Evolutionary conservation across 2,888 invertebrate genomes (phyloP), one percentile per base, ranked within the genome.

Genomic region (Polymixis flavicincta): DNA sequence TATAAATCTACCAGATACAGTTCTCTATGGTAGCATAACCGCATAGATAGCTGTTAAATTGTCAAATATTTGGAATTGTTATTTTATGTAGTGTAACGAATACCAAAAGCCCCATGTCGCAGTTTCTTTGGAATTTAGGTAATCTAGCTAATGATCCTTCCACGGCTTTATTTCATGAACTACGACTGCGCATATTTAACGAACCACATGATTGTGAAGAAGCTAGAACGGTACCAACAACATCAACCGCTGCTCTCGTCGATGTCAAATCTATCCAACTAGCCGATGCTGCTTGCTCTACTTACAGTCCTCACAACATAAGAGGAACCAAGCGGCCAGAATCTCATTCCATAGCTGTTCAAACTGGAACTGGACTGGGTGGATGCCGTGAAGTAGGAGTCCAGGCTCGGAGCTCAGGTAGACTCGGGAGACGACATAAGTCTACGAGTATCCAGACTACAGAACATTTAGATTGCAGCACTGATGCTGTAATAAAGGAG

Each of bases 71-170:
- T 37, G 4, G 22, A 25, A 60, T n/a, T 68, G 14, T 42, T 57
- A 70, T 25, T 68, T 17, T 37, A 25, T n/a, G 17, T 48, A 48
- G 19, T 54, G 59, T 59, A 32, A 28, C 32, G 5, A 32, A 54
- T 37, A 13, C 60, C 22, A 5, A 50, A 25, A 55, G n/a, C 57
- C 28, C 50, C 32, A 95, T 94, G 94, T 83, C 92, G 59, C 87
- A 85, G 66, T 89, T 93, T 83, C 85, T 95, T 57, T 93, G 93
- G 93, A 90, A 92, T 70, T 87, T 95, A 55, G 92, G 91, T 28
- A 92, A 94, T 78, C 87, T 95, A n/a, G 87, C 92, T 19, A 93
- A 91, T 74, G 92, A 95, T 83, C 94, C 95, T 50, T 93, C 95
- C 1, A 85, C 90, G 25, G 91, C 93, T 54, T 60, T 95, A 54